Evolutionary conservation across 2,888 invertebrate genomes (phyloP), one percentile per base, ranked within the genome.

Genomic region (Agrotis segetum): DNA sequence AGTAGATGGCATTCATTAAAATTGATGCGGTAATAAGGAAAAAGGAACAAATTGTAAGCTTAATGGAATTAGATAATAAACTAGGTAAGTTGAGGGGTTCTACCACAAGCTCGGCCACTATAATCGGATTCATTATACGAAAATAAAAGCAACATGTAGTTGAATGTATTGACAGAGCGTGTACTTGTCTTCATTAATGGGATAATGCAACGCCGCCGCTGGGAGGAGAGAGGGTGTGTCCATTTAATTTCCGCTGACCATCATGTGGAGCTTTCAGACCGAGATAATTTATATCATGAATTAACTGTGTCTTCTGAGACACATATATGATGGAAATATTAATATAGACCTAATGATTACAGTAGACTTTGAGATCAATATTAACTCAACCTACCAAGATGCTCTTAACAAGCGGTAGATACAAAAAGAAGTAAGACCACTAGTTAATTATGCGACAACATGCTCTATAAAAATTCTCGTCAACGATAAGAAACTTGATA

Each of bases 161-260:
- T 29, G 24, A 56, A 9, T 59, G 34, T 64, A 71, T 55, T 70
- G 49, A 55, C 44, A 60, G n/a, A 62, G 21, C 16, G 5, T 66
- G 60, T 61, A 76, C 67, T 74, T 62, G 40, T 70, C 52, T 73
- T 67, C 46, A 65, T 76, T 81, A 71, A 71, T 74, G 65, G 50
- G 46, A 67, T 72, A 66, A 64, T 70, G 64, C 74, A 73, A 29
- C 34, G 75, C 74, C 74, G 71, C 63, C 59, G 70, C 55, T 70
- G 56, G 59, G 53, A 84, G 81, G 74, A 85, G 76, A 84, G 88
- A 88, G 90, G 91, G 91, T 89, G 91, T 89, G 90, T 84, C 91
- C 85, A 89, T 90, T 90, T 90, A 92, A 92, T 92, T 90, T 92
- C 92, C 91, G 91, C 85, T 87, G 84, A 82, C 86, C 81, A 71